phyloP scores from a whole-genome alignment of 1,140 invertebrate genomes.

The Harpegnathos saltator region DNA sequence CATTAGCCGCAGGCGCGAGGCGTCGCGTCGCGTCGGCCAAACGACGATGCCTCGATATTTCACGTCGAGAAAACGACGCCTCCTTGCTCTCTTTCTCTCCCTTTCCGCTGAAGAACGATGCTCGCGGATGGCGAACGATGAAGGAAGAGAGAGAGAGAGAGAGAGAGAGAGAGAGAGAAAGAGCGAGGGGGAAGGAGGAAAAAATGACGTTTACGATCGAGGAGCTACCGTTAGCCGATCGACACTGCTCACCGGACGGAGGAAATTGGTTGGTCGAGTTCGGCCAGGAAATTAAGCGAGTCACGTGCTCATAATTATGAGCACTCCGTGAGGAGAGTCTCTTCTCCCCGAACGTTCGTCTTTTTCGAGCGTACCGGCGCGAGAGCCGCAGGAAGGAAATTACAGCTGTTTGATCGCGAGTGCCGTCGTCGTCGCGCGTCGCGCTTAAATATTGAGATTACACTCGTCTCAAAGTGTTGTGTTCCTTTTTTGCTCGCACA shows the following conservation, averaged over 20 bases:
- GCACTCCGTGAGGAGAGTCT: constrained; percentile 67
- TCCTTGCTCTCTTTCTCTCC: constrained; percentile 31
- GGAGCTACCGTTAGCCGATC: constrained; percentile 58
- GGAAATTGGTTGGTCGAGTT: constrained; percentile 79
- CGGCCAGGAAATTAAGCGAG: constrained; percentile 83
- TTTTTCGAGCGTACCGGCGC: neutral
- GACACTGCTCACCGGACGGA: constrained; percentile 62
- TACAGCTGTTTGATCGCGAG: neutral
- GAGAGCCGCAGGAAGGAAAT: constrained; percentile 26
- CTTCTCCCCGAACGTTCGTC: constrained; percentile 24
- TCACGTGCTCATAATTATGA: constrained; percentile 83
- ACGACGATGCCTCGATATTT: constrained; percentile 48
- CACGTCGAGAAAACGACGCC: constrained; percentile 37
- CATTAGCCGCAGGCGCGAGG: constrained; percentile 36
- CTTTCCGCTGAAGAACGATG: neutral
- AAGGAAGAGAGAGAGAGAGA: neutral
- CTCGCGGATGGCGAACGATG: constrained; percentile 8
- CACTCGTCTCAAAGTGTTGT: neutral
- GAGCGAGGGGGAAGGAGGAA: neutral
- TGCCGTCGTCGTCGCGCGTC: neutral
- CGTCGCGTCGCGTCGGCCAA: too few species aligned
- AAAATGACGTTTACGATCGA: constrained; percentile 57
- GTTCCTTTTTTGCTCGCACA: neutral
- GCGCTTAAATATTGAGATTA: neutral
- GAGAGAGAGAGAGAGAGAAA: constrained; percentile 8